phyloP scores from a whole-genome alignment of 2,888 invertebrate genomes.

The Pseudococcus viburni region DNA sequence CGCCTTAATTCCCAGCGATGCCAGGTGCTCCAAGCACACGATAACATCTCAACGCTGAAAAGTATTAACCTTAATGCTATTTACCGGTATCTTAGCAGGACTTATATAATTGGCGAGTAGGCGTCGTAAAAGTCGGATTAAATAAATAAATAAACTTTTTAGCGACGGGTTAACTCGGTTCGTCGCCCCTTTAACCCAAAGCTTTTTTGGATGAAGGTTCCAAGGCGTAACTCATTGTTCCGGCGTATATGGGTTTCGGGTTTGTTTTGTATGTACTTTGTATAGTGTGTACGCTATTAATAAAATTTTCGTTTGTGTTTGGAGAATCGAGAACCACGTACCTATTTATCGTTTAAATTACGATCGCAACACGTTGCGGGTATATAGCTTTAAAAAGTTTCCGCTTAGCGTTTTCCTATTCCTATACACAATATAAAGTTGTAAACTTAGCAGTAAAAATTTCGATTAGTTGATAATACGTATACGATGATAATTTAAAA shows the following conservation, averaged over 20 bases:
- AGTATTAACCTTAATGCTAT: slow-evolving; percentile 27
- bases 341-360: background rate
- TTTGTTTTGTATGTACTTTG: too few relatives aligned
- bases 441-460: slow-evolving; percentile 26
- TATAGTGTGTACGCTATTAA: too few relatives aligned
- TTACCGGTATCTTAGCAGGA: background rate
- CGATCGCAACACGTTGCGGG: slow-evolving; percentile 22
- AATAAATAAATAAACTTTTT: slow-evolving; percentile 12
- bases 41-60: slow-evolving; percentile 1
- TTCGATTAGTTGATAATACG: slow-evolving; percentile 41
- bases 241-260: too few relatives aligned
- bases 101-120: background rate
- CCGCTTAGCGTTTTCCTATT: background rate
- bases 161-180: background rate
- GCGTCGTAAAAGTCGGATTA: slow-evolving; percentile 22
- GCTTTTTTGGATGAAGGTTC: background rate
- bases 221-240: too few relatives aligned
- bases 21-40: background rate
- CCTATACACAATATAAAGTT: background rate
- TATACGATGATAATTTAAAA: slow-evolving; percentile 34
- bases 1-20: background rate
- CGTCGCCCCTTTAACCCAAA: background rate
- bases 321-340: background rate
- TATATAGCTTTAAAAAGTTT: slow-evolving; percentile 3
- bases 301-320: background rate